Conservation (phyloP, 1,140 invertebrate genomes). For the Brachionus calyciflorus region DNA sequence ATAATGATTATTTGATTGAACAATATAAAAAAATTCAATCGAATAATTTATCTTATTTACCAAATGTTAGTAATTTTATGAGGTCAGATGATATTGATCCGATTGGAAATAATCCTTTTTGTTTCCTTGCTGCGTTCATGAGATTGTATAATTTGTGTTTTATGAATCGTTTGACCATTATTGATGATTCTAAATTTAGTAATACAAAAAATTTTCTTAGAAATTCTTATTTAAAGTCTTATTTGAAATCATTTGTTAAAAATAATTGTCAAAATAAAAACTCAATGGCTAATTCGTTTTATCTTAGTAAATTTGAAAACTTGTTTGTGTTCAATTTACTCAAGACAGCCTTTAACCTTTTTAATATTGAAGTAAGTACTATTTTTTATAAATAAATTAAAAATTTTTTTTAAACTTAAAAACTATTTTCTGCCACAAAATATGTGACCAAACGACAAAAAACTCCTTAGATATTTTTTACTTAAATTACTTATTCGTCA, state of each 20-base stretch:
- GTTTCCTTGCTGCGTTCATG: neutral
- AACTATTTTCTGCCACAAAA: too few relatives aligned
- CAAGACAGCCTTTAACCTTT: neutral
- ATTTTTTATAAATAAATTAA: neutral
- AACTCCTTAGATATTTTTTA: too few relatives aligned
- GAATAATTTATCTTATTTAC: slow-evolving; percentile 41
- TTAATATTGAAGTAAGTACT: slow-evolving; percentile 51
- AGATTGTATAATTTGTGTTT: slow-evolving; percentile 38
- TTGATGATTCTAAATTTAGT: slow-evolving; percentile 14
- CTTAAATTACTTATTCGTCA: too few relatives aligned
- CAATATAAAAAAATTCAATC: neutral
- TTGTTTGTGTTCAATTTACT: neutral
- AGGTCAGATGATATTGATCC: neutral
- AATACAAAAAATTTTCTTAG: slow-evolving; percentile 7
- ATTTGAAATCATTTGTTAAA: slow-evolving; percentile 22
- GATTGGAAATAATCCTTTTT: slow-evolving; percentile 7
- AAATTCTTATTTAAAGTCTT: slow-evolving; percentile 7
- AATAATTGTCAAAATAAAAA: neutral
- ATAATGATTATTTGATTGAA: neutral
- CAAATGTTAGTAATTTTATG: neutral
- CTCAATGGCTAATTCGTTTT: neutral
- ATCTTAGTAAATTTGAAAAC: neutral
- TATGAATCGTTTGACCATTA: neutral
- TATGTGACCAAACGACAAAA: too few relatives aligned
- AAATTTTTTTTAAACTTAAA: neutral